phyloP scores from a whole-genome alignment of 2,113 vertebrate genomes.

The Lethenteron reissneri region DNA sequence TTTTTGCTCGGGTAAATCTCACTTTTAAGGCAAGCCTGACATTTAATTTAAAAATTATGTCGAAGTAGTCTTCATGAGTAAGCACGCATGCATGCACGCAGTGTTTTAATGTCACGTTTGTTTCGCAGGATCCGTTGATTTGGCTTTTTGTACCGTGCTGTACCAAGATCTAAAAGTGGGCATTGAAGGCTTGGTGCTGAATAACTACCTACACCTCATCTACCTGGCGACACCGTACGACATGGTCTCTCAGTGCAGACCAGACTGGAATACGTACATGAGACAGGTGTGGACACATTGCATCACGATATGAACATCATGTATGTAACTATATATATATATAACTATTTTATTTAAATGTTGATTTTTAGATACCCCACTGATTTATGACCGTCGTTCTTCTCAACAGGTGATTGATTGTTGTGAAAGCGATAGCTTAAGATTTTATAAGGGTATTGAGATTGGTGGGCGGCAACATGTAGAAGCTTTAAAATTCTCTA shows the following conservation, averaged over 20 bases:
- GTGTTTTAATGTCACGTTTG: conserved; percentile 9
- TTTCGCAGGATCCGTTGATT: conserved; percentile 51
- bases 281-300: conserved; percentile 34
- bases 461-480: neutral
- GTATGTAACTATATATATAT: too few relatives aligned
- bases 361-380: too few relatives aligned
- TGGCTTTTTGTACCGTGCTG: conserved; percentile 41
- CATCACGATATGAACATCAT: neutral
- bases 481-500: neutral
- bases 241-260: conserved; percentile 34
- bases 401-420: neutral
- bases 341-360: too few relatives aligned
- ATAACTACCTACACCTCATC: conserved; percentile 54
- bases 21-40: too few relatives aligned
- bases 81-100: too few relatives aligned
- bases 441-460: too few relatives aligned
- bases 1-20: too few relatives aligned
- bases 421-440: neutral
- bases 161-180: conserved; percentile 56
- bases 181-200: conserved; percentile 58
- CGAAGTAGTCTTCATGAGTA: too few relatives aligned
- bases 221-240: conserved; percentile 76
- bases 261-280: conserved; percentile 75
- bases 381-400: too few relatives aligned
- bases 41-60: too few relatives aligned